A percentile compares a stretch with the other conserved stretches of the same genome.
Conservation (phyloP, 2,888 invertebrate species). For the Bedellia somnulentella region DNA sequence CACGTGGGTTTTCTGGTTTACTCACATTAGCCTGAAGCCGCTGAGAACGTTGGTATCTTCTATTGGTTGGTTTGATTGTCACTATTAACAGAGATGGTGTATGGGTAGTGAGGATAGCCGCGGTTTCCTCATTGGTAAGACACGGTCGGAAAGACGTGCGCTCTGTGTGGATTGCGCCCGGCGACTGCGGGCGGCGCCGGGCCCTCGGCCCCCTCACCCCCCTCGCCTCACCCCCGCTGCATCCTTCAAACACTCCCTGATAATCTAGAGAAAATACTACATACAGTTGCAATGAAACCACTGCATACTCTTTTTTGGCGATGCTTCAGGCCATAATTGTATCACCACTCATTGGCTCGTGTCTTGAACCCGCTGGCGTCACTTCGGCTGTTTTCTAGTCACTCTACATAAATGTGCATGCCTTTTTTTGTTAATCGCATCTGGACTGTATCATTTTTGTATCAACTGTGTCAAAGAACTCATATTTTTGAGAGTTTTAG, state of each 20-base stretch:
- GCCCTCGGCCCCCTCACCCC: constrained; percentile 12
- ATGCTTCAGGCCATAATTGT: constrained; percentile 46
- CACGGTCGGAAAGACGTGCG: constrained; percentile 17
- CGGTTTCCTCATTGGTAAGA: constrained; percentile 40
- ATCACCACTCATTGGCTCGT: constrained; percentile 30
- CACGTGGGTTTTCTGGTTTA: constrained; percentile 42
- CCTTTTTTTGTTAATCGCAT: neutral
- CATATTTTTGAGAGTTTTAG: constrained; percentile 17
- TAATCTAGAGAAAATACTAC: constrained; percentile 53
- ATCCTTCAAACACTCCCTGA: constrained; percentile 49
- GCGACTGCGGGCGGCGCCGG: constrained; percentile 18
- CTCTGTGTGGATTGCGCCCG: too few relatives aligned
- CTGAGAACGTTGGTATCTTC: constrained; percentile 36
- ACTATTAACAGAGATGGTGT: constrained; percentile 42
- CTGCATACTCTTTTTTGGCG: constrained; percentile 47
- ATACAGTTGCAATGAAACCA: constrained; percentile 47
- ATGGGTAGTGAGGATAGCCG: constrained; percentile 22
- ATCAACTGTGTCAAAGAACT: constrained; percentile 14
- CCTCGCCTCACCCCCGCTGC: constrained; percentile 26
- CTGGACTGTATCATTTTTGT: constrained; percentile 1
- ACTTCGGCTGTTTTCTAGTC: constrained; percentile 4
- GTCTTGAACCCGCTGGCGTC: constrained; percentile 19
- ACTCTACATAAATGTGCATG: too few relatives aligned
- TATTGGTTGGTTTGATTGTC: constrained; percentile 20
- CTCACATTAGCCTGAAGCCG: constrained; percentile 52